Conservation (phyloP, 2,113 vertebrate genomes). For the Limanda limanda region DNA sequence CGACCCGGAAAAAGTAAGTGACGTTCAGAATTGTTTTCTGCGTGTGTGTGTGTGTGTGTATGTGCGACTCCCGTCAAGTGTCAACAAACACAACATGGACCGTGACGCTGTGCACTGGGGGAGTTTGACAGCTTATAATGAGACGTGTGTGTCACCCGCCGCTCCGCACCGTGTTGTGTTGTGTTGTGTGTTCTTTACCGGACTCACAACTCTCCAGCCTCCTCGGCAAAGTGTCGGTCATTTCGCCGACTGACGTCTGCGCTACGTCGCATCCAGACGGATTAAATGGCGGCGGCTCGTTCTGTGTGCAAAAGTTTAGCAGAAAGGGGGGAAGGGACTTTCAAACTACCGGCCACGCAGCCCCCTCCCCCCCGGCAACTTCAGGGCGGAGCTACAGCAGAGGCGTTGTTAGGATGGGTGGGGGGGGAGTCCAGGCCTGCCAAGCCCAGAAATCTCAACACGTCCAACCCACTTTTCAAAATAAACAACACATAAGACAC, state of each 20-base stretch:
- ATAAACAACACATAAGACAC: background rate
- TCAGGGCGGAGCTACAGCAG: slow-evolving; percentile 63
- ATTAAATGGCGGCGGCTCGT: slow-evolving; percentile 82
- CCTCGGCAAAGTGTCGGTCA: slow-evolving; percentile 9
- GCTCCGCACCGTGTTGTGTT: background rate
- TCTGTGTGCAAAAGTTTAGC: slow-evolving; percentile 83
- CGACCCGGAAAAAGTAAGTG: slow-evolving; percentile 81
- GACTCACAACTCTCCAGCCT: background rate
- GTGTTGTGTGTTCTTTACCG: background rate
- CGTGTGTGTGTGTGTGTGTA: slow-evolving; percentile 17
- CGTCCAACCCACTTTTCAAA: background rate
- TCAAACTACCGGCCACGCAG: slow-evolving; percentile 49
- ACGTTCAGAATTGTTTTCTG: background rate
- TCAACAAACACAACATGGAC: background rate
- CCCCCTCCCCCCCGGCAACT: slow-evolving; percentile 74
- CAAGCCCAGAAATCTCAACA: background rate
- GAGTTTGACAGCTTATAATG: slow-evolving; percentile 1
- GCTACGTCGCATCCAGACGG: slow-evolving; percentile 29
- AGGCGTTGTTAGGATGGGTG: background rate
- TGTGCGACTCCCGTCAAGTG: background rate
- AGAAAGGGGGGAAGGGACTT: slow-evolving; percentile 75
- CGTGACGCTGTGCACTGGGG: background rate
- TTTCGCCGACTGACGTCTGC: background rate
- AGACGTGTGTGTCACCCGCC: background rate
- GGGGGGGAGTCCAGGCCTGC: no score